Base-by-base conservation (phyloP, 2,888 invertebrate genomes). In the Leuctra nigra region DNA sequence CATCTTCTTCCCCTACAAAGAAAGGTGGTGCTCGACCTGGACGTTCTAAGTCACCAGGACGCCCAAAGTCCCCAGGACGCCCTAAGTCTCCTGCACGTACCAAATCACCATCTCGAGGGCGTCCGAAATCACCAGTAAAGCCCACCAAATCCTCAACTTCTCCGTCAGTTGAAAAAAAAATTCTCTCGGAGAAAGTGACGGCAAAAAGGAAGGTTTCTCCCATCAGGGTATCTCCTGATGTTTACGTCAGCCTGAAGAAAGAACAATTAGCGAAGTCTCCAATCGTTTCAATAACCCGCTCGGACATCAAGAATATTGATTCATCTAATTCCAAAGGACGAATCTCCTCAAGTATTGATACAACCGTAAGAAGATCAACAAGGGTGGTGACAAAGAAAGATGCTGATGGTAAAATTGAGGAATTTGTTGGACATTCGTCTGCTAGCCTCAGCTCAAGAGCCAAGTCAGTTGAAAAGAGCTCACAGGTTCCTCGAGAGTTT, bases 401-500 rank as follows among this genome's bases (percentile, higher is more conserved):
- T n/a, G n/a, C n/a, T n/a, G n/a, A n/a, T n/a, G n/a, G n/a, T n/a
- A n/a, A n/a, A n/a, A 1, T 2, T 4, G 23, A 20, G 2, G 13
- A 23, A n/a, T 20, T 22, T 18, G 29, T 29, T 7, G 29, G 11
- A 7, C 7, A 29, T 6, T 11, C 7, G 7, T 29, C 29, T 7
- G 29, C 29, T 11, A 44, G 22, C 23, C 2, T 22, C 6, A 23
- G 9, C n/a, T n/a, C n/a, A n/a, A 20, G 44, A 4, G 4, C 44
- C 9, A 23, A 16, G 14, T 18, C 18, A 9, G 20, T 23, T 4
- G 20, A 20, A 9, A 2, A 11, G 44, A 6, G n/a, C 23, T 7
- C 38, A 16, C 16, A 23, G 35, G 33, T 13, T 9, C 39, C 36
- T 4, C 22, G 35, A 35, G 77, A 79, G 66, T 79, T 78, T 73